phyloP scores from a whole-genome alignment of 2,797 vertebrate genomes.

The Loris lydekkerianus region DNA sequence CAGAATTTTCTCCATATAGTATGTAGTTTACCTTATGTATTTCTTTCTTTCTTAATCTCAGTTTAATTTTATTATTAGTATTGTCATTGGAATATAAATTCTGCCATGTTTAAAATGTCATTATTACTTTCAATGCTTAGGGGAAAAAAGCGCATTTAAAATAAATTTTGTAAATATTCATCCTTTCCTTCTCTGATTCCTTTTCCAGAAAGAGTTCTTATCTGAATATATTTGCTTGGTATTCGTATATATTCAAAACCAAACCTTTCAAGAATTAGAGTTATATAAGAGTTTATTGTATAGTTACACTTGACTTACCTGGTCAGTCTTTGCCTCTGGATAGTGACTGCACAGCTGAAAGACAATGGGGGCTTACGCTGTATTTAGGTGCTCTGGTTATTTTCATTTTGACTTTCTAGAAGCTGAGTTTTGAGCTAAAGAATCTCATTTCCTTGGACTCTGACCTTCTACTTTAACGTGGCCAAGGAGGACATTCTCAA shows the following conservation, averaged over 20 bases:
- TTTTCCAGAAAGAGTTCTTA: conserved; percentile 3
- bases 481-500: neutral
- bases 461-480: conserved; percentile 52
- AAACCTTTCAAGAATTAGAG: conserved; percentile 21
- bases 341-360: neutral
- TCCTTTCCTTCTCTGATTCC: conserved; percentile 21
- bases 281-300: neutral
- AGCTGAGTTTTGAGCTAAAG: conserved; percentile 39
- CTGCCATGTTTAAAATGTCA: neutral
- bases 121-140: conserved; percentile 49
- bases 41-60: conserved; percentile 41
- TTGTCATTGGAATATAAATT: conserved; percentile 6
- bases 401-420: conserved; percentile 27
- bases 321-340: neutral
- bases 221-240: neutral
- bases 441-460: neutral
- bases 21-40: neutral
- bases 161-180: neutral
- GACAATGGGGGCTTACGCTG: neutral
- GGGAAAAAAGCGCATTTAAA: neutral
- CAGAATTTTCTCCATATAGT: neutral
- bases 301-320: neutral
- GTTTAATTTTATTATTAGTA: conserved; percentile 3
- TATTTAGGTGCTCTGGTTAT: neutral
- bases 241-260: neutral